phyloP scores from a whole-genome alignment of 2,113 vertebrate species.

The Coracopsis vasa region DNA sequence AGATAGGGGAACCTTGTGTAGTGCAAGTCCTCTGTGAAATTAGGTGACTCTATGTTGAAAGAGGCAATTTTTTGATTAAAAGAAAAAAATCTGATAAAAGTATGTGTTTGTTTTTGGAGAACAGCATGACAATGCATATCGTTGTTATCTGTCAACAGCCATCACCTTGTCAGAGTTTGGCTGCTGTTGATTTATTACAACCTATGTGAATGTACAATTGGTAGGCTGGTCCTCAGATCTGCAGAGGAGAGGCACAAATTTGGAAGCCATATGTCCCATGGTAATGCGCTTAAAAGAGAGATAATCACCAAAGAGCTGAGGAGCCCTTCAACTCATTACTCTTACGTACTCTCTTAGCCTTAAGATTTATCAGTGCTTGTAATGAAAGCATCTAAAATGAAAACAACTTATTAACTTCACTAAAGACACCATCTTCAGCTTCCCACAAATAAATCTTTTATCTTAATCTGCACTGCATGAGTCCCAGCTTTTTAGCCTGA shows the following conservation, averaged over 20 bases:
- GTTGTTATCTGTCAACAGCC: conserved; percentile 74
- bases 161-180: conserved; percentile 72
- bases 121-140: conserved; percentile 42
- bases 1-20: conserved; percentile 14
- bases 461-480: conserved; percentile 1
- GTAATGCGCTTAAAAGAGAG: conserved; percentile 36
- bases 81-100: conserved; percentile 70
- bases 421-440: conserved; percentile 41
- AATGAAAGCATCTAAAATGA: conserved; percentile 61
- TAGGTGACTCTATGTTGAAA: conserved; percentile 55
- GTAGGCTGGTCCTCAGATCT: conserved; percentile 65
- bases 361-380: conserved; percentile 66
- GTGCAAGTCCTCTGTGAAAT: conserved; percentile 63
- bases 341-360: conserved; percentile 49
- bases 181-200: conserved; percentile 75
- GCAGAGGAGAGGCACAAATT: conserved; percentile 49
- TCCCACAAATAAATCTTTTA: conserved; percentile 51
- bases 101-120: conserved; percentile 71
- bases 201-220: conserved; percentile 70
- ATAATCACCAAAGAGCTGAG: conserved; percentile 64
- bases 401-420: conserved; percentile 46
- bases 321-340: conserved; percentile 52
- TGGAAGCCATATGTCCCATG: conserved; percentile 60
- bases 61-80: conserved; percentile 75
- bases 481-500: conserved; percentile 17